Evolutionary conservation across 2,113 vertebrate species (phyloP).

Genomic region (Pavo muticus): DNA sequence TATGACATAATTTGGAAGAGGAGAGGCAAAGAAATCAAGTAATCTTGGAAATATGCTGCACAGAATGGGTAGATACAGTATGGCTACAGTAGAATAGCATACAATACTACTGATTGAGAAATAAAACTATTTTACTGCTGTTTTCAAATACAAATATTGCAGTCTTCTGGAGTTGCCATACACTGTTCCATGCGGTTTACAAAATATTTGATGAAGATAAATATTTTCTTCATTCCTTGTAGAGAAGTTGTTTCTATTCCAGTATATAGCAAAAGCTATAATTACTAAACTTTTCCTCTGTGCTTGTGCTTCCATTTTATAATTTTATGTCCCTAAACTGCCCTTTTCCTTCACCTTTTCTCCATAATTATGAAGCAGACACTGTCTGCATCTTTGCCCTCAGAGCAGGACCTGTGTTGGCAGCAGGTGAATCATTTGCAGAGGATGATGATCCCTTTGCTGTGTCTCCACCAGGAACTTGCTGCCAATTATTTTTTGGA

Average conservation of each 20-base stretch:
- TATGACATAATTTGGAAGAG: background rate
- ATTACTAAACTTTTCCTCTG: background rate
- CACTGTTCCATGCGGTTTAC: background rate
- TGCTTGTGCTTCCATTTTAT: background rate
- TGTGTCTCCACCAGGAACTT: background rate
- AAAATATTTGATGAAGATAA: background rate
- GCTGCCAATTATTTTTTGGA: conserved; percentile 55
- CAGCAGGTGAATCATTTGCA: background rate
- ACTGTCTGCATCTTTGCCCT: background rate
- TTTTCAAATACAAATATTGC: background rate
- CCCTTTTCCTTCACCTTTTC: background rate
- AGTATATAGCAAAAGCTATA: background rate
- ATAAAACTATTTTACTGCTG: background rate
- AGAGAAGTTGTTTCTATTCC: background rate
- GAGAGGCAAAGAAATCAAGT: background rate
- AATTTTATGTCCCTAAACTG: background rate
- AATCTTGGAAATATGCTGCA: background rate
- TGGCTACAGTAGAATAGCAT: background rate
- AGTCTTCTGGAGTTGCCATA: background rate
- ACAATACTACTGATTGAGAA: background rate
- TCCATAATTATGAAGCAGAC: background rate
- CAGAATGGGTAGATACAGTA: background rate
- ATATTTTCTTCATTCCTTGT: background rate
- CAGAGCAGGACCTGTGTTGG: background rate
- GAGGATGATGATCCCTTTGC: conserved; percentile 4